Evolutionary conservation across 2,113 vertebrate species (phyloP).

Genomic region (Crypturellus undulatus): DNA sequence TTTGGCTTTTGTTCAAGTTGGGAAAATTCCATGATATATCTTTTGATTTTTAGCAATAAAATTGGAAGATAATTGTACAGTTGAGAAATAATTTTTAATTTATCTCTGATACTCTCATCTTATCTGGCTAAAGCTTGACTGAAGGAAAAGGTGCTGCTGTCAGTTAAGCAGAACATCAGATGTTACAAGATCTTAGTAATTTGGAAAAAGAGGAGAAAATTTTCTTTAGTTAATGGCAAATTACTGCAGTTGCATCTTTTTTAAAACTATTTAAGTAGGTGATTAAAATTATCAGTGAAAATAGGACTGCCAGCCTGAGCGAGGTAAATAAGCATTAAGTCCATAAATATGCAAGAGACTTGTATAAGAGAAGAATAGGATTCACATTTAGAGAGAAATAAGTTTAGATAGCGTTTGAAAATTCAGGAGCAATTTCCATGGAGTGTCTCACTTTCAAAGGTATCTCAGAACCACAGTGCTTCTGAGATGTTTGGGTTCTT

Average conservation of each 20-base stretch:
- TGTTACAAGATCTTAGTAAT: neutral
- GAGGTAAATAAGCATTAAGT: neutral
- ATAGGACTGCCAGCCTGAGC: neutral
- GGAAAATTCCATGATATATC: neutral
- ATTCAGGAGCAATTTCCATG: neutral
- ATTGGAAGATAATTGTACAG: neutral
- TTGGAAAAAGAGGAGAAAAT: neutral
- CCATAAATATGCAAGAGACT: neutral
- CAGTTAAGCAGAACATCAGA: neutral
- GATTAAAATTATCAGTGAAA: neutral
- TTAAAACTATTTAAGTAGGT: neutral
- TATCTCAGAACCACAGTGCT: neutral
- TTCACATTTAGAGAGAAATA: neutral
- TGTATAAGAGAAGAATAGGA: neutral
- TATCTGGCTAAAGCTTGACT: neutral
- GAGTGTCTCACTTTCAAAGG: neutral
- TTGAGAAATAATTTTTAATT: neutral
- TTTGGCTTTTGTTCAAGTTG: neutral
- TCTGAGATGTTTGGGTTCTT: neutral
- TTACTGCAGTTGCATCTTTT: neutral
- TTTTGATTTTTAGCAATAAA: neutral
- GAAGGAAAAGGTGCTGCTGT: neutral
- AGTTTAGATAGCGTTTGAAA: neutral
- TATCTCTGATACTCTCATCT: neutral
- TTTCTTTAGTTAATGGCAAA: neutral